Conservation (phyloP, 1,140 invertebrate genomes). For the Colletes latitarsis region DNA sequence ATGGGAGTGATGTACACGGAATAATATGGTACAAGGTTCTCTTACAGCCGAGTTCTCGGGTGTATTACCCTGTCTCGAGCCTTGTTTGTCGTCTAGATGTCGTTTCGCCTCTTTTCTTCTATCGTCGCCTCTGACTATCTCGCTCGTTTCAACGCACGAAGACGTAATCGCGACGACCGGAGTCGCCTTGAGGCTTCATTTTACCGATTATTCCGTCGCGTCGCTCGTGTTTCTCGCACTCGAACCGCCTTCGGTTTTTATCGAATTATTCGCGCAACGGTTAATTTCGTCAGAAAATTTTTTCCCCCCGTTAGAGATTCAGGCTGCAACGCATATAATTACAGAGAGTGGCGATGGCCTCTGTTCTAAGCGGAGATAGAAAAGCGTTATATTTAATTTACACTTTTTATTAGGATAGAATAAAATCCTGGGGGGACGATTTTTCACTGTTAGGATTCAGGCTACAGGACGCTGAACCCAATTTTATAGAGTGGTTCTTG, state of each 20-base stretch:
- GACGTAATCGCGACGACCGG: neutral
- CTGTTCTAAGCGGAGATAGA: no score
- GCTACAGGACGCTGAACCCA: no score
- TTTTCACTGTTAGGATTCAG: no score
- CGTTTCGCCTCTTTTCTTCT: neutral
- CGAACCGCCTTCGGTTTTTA: neutral
- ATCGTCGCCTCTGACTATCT: neutral
- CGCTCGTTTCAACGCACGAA: neutral
- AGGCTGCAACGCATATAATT: no score
- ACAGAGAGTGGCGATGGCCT: no score
- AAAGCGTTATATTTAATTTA: no score
- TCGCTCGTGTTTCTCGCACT: neutral
- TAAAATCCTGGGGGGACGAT: no score
- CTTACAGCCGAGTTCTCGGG: constrained; percentile 39
- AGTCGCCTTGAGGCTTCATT: constrained; percentile 24
- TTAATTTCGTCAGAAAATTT: neutral
- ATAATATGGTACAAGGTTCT: constrained; percentile 59
- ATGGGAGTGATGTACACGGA: constrained; percentile 59
- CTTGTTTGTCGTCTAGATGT: constrained; percentile 28
- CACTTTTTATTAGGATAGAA: no score
- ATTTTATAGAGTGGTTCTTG: no score
- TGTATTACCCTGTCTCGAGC: constrained; percentile 26
- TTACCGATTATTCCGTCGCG: constrained; percentile 36
- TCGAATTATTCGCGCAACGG: no score
- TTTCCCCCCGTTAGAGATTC: no score